Percentiles rank a stretch among this genome's conserved stretches.
These are phyloP conservation scores for Drosophila azteca DNA, from an alignment of 1,140 invertebrate species.

Conservation along the genomic window DNA sequence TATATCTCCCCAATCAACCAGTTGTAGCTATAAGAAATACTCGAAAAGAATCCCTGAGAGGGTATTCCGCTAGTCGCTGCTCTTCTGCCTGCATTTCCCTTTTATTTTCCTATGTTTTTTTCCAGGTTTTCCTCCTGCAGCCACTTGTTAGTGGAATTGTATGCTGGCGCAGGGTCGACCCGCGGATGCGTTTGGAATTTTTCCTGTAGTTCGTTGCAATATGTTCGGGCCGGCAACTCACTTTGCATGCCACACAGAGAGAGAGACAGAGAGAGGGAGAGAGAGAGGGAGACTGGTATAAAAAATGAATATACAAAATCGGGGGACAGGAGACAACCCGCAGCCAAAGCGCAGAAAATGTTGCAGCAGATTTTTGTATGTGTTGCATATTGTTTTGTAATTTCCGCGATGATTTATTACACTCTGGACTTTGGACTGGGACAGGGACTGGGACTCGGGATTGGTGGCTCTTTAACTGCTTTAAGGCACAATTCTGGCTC, in stretches of 20 bases:
- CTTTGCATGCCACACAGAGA: conserved; percentile 39
- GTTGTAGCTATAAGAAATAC: too few species aligned
- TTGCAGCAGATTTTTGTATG: conserved; percentile 12
- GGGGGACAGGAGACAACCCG: conserved; percentile 46
- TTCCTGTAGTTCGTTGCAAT: conserved; percentile 35
- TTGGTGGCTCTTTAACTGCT: conserved; percentile 27
- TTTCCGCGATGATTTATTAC: conserved; percentile 70
- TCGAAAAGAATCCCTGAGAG: neutral
- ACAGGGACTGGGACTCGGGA: neutral
- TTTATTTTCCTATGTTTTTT: conserved; percentile 14
- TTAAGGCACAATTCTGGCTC: conserved; percentile 24
- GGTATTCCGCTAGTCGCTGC: neutral
- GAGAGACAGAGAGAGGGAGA: neutral
- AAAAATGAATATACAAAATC: conserved; percentile 30
- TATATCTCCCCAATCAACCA: too few species aligned
- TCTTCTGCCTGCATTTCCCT: too few species aligned
- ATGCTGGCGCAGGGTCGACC: conserved; percentile 37
- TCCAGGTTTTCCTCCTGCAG: neutral
- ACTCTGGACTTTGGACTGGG: neutral
- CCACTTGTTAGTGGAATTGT: conserved; percentile 43
- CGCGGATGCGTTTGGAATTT: conserved; percentile 42
- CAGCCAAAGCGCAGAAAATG: conserved; percentile 32
- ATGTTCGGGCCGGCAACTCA: conserved; percentile 52
- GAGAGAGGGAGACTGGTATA: neutral
- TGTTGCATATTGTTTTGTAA: conserved; percentile 71